These are phyloP conservation scores for Colletes gigas DNA, from an alignment of 1,140 invertebrate genomes.

Conservation along the genomic window DNA sequence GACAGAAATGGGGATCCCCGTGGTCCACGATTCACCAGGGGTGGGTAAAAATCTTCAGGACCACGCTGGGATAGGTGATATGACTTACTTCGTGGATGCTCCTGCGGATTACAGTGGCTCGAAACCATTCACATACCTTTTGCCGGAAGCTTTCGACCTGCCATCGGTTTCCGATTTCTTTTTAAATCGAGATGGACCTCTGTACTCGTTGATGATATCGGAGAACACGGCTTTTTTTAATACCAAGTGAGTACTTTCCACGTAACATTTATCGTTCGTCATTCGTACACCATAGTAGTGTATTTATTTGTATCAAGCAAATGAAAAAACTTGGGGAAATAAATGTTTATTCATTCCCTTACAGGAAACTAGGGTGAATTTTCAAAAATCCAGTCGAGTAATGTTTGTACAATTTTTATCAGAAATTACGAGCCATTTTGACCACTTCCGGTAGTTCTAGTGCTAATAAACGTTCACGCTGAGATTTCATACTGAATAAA, in stretches of 20 bases:
- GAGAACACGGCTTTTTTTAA: slow-evolving; percentile 90
- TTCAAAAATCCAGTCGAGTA: too few species aligned
- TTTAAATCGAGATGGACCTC: slow-evolving; percentile 82
- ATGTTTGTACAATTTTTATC: too few species aligned
- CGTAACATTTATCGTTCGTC: too few species aligned
- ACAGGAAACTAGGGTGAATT: too few species aligned
- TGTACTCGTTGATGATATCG: slow-evolving; percentile 86
- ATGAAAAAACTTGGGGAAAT: too few species aligned
- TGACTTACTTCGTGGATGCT: slow-evolving; percentile 82
- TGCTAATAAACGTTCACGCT: not conserved
- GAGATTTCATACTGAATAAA: not conserved
- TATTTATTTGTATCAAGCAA: too few species aligned
- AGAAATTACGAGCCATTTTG: too few species aligned
- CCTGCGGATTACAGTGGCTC: slow-evolving; percentile 73
- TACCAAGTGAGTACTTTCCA: slow-evolving; percentile 80
- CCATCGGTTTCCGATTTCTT: slow-evolving; percentile 83
- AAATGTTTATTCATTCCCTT: too few species aligned
- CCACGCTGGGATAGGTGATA: slow-evolving; percentile 86
- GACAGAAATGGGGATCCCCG: slow-evolving; percentile 80
- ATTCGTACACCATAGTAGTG: too few species aligned
- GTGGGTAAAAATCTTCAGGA: slow-evolving; percentile 92
- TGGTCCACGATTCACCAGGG: slow-evolving; percentile 83
- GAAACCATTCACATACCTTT: slow-evolving; percentile 83
- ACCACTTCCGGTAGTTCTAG: too few species aligned
- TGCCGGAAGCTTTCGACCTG: slow-evolving; percentile 82